These are phyloP conservation scores for Forficula auricularia DNA, from an alignment of 1,140 invertebrate species.

Conservation along the genomic window DNA sequence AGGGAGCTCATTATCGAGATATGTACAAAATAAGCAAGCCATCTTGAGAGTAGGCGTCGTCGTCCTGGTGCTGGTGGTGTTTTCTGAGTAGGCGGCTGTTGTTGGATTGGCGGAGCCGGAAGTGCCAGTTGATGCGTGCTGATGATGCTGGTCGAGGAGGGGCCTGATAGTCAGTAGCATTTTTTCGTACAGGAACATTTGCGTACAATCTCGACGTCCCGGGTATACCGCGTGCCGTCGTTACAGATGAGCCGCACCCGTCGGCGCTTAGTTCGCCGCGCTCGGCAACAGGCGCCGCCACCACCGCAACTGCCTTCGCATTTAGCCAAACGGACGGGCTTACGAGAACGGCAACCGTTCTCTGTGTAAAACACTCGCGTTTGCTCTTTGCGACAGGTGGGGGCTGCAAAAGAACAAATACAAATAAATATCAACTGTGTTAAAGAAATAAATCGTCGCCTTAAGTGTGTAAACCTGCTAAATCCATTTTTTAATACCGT, in stretches of 20 bases:
- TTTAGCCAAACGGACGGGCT: conserved; percentile 73
- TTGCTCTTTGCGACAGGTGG: conserved; percentile 74
- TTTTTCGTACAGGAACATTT: conserved; percentile 79
- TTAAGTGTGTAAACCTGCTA: no score
- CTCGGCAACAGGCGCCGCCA: conserved; percentile 53
- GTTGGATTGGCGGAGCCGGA: conserved; percentile 2
- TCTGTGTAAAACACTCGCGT: conserved; percentile 78
- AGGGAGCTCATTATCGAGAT: conserved; percentile 17
- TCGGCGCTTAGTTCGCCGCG: conserved; percentile 75
- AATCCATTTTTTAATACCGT: no score
- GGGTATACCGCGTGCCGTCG: conserved; percentile 81
- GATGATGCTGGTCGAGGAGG: conserved; percentile 13
- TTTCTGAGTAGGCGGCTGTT: conserved; percentile 1
- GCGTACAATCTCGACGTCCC: conserved; percentile 87
- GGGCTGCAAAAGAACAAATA: conserved; percentile 30
- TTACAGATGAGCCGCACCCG: conserved; percentile 85
- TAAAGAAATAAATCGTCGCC: no score
- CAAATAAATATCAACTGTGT: not conserved
- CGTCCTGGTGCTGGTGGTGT: conserved; percentile 3
- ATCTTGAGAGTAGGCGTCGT: conserved; percentile 5
- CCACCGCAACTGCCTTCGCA: conserved; percentile 50
- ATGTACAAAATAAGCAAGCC: conserved; percentile 18
- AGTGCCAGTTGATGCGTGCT: not conserved
- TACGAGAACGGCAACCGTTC: conserved; percentile 69
- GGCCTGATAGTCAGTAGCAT: conserved; percentile 41